Evolutionary conservation across 2,113 vertebrate genomes (phyloP).

Genomic region (Calcarius ornatus): DNA sequence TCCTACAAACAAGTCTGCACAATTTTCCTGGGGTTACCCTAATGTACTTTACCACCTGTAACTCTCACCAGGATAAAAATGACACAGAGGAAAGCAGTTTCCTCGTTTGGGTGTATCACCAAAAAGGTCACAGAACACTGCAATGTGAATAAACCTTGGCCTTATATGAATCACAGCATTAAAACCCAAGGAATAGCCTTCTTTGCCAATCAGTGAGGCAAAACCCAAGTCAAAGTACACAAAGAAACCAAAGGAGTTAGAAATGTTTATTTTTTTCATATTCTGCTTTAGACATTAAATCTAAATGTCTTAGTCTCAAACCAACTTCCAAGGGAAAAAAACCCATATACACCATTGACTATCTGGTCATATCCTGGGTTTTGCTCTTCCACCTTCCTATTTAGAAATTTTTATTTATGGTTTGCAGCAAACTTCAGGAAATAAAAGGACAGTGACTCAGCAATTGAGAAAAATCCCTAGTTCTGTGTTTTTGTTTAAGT

Average conservation of each 20-base stretch:
- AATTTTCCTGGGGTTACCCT: neutral
- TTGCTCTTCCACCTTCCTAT: neutral
- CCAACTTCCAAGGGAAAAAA: neutral
- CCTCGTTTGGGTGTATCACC: neutral
- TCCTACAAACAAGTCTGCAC: neutral
- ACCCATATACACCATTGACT: accelerated
- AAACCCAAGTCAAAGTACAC: neutral
- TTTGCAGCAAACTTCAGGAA: neutral
- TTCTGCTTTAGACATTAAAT: neutral
- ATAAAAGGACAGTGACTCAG: neutral
- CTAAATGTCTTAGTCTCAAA: neutral
- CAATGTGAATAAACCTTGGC: neutral
- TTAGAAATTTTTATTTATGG: neutral
- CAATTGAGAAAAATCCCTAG: neutral
- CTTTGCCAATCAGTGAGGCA: neutral
- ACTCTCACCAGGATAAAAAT: neutral
- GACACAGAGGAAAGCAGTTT: neutral
- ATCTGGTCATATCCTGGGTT: neutral
- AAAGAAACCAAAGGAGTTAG: neutral
- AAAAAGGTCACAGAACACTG: neutral
- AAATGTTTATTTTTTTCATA: neutral
- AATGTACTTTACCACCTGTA: neutral
- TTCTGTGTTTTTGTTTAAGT: neutral
- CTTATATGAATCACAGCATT: neutral
- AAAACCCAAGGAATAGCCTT: neutral